Conservation (phyloP, 2,797 vertebrate genomes). For the Trematomus bernacchii region DNA sequence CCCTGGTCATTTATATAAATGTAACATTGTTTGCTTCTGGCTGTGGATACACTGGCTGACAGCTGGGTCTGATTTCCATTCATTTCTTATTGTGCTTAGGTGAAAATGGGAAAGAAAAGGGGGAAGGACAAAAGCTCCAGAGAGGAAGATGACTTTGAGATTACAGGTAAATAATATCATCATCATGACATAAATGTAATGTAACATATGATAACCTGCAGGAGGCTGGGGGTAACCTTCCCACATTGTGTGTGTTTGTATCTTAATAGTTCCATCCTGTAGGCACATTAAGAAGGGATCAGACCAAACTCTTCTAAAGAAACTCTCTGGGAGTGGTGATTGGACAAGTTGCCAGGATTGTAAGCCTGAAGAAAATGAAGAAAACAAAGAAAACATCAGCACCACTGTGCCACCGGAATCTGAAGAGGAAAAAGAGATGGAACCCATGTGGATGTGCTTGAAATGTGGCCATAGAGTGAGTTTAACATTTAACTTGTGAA, state of each 20-base stretch:
- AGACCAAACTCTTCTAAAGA: conserved; percentile 90
- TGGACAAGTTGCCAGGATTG: conserved; percentile 93
- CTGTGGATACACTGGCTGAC: neutral
- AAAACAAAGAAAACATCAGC: conserved; percentile 69
- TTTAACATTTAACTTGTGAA: conserved; percentile 8
- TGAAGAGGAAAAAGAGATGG: conserved; percentile 69
- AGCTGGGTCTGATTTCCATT: neutral
- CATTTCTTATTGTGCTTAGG: conserved; percentile 28
- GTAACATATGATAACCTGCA: neutral
- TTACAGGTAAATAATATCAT: conserved; percentile 78
- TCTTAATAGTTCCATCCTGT: conserved; percentile 85
- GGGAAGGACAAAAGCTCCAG: conserved; percentile 84
- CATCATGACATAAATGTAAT: neutral
- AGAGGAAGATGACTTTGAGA: conserved; percentile 82
- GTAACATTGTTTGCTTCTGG: neutral
- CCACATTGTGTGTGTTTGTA: neutral
- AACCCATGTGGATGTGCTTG: conserved; percentile 92
- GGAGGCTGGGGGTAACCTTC: neutral
- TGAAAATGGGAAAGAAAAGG: conserved; percentile 92
- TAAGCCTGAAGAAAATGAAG: conserved; percentile 77
- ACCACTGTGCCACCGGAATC: conserved; percentile 58
- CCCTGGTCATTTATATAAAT: neutral
- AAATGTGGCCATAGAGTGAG: conserved; percentile 96
- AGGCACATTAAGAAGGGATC: conserved; percentile 92
- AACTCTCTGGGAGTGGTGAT: conserved; percentile 80